Evolutionary conservation across 92 coral and sea anemone genomes (phyloP).

Genomic region (Blastomussa wellsi): DNA sequence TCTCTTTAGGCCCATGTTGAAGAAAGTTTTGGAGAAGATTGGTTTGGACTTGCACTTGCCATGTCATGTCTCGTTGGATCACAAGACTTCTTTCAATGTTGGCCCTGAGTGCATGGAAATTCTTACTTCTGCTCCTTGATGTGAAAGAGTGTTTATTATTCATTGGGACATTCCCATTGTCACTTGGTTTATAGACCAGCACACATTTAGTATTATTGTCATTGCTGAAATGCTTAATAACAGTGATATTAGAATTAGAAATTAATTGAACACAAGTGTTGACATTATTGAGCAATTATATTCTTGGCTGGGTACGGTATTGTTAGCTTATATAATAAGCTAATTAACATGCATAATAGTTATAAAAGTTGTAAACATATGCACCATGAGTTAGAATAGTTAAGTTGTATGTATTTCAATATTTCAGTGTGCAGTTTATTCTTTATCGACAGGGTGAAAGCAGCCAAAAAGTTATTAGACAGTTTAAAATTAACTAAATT

Average conservation of each 20-base stretch:
- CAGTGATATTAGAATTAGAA: neutral
- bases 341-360: neutral
- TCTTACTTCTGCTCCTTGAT: conserved; percentile 13
- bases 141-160: neutral
- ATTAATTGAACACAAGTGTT: neutral
- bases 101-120: conserved; percentile 30
- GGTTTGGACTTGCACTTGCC: conserved; percentile 13
- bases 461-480: neutral
- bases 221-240: neutral
- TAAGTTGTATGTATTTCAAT: neutral
- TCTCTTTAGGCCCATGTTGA: conserved; percentile 23
- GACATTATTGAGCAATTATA: neutral
- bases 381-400: neutral
- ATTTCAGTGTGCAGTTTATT: neutral
- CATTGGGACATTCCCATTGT: neutral
- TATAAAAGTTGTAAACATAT: neutral
- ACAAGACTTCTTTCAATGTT: neutral
- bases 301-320: neutral
- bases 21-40: conserved; percentile 20
- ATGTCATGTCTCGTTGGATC: neutral
- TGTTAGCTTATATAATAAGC: too few relatives aligned
- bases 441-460: neutral
- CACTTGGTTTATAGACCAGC: neutral
- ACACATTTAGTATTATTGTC: neutral
- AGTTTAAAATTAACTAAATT: neutral